Evolutionary conservation across 2,888 invertebrate genomes (phyloP).

Genomic region (Leucoma salicis): DNA sequence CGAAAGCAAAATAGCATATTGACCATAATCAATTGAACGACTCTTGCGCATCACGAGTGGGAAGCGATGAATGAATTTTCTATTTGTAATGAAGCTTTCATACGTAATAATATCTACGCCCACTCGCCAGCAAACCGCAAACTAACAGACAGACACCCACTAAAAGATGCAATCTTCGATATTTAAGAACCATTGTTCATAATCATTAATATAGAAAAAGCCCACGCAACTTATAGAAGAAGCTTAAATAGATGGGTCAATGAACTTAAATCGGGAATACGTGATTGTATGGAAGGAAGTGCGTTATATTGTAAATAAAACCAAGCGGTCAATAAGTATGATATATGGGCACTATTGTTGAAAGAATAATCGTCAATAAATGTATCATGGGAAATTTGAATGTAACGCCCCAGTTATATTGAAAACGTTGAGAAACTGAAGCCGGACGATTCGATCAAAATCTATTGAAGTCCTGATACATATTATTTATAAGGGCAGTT

Average conservation of each 20-base stretch:
- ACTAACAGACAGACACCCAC: slow-evolving; percentile 28
- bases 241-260: slow-evolving; percentile 18
- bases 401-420: no score
- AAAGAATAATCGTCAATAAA: no score
- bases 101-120: slow-evolving; percentile 20
- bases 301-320: slow-evolving; percentile 25
- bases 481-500: no score
- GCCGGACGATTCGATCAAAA: no score
- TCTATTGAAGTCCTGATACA: no score
- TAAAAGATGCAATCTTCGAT: slow-evolving; percentile 36
- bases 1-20: neutral
- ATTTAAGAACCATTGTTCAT: slow-evolving; percentile 42
- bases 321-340: slow-evolving; percentile 28
- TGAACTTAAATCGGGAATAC: slow-evolving; percentile 15
- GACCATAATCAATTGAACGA: neutral
- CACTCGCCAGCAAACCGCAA: slow-evolving; percentile 11
- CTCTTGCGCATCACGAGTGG: slow-evolving; percentile 30
- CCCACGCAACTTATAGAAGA: slow-evolving; percentile 4
- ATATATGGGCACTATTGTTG: no score
- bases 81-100: slow-evolving; percentile 31
- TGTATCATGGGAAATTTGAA: no score
- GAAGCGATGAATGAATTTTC: slow-evolving; percentile 38
- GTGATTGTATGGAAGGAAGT: slow-evolving; percentile 24
- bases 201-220: slow-evolving; percentile 37
- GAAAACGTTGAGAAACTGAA: no score